These are phyloP conservation scores for Phyto melanocephala DNA, from an alignment of 2,888 invertebrate species.

Conservation along the genomic window DNA sequence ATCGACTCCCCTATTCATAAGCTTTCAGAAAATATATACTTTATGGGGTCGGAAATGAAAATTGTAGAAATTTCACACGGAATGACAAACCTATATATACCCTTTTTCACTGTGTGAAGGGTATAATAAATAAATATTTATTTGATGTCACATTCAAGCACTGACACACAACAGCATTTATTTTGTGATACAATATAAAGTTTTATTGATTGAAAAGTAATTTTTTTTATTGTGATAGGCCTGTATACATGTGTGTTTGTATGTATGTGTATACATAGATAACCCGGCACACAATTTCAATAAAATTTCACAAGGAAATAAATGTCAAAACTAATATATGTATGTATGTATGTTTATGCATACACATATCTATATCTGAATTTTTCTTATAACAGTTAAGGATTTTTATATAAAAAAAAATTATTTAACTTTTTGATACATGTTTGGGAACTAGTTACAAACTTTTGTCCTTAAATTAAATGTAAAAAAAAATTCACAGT, in stretches of 20 bases:
- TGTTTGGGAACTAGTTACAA: too few species aligned
- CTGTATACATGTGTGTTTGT: background rate
- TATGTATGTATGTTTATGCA: background rate
- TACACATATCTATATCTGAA: too few species aligned
- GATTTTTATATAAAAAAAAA: too few species aligned
- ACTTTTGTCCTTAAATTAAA: too few species aligned
- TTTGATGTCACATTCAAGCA: slow-evolving; percentile 6
- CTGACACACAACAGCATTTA: background rate
- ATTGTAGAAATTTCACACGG: too few species aligned
- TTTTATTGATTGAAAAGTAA: background rate
- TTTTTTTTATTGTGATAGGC: background rate
- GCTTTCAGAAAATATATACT: too few species aligned
- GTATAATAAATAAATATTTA: background rate
- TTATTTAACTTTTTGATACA: too few species aligned
- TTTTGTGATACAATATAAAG: background rate
- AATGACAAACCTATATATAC: background rate
- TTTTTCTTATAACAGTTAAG: too few species aligned
- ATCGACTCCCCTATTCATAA: too few species aligned
- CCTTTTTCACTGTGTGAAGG: background rate
- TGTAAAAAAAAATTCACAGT: too few species aligned
- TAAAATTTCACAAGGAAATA: background rate
- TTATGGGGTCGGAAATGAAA: too few species aligned
- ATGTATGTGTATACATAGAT: background rate
- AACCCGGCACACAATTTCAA: too few species aligned
- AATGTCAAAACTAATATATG: background rate